A percentile compares a stretch with the other conserved stretches of the same genome.
phyloP scores from a whole-genome alignment of 2,888 invertebrate species.

The Dyspetes luteomarginatus region DNA sequence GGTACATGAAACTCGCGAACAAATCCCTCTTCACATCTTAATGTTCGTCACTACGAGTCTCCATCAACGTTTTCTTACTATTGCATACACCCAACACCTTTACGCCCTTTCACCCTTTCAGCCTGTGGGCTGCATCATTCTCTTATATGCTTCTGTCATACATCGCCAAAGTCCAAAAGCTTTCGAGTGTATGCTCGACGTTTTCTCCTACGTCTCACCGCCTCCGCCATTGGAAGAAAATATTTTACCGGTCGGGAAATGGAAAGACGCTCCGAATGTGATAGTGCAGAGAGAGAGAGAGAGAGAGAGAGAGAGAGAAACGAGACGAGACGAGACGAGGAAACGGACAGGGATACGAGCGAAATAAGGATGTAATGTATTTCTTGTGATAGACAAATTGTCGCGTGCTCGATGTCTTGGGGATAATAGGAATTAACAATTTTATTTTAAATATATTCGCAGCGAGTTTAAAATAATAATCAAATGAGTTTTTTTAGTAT shows the following conservation, averaged over 20 bases:
- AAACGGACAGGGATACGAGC: conserved; percentile 33
- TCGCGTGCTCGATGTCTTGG: not conserved
- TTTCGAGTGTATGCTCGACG: too few relatives aligned
- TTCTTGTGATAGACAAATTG: conserved; percentile 40
- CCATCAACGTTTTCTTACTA: conserved; percentile 27
- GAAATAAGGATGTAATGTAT: conserved; percentile 10
- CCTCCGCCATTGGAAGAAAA: not conserved
- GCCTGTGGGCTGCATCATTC: not conserved
- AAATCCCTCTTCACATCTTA: conserved; percentile 29
- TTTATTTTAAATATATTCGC: not conserved
- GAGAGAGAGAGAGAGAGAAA: conserved; percentile 35
- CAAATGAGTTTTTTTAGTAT: not conserved
- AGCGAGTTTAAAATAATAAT: not conserved
- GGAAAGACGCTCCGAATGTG: not conserved
- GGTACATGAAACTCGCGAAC: conserved; percentile 66
- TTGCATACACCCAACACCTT: conserved; percentile 5
- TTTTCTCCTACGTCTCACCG: not conserved
- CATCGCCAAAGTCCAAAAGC: too few relatives aligned
- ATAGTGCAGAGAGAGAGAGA: conserved; percentile 11
- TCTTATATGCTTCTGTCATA: not conserved
- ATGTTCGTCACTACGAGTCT: conserved; percentile 55
- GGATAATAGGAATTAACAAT: not conserved
- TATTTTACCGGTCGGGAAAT: not conserved
- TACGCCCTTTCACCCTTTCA: conserved; percentile 11
- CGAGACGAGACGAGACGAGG: conserved; percentile 10